Conservation (phyloP, 2,113 vertebrate species). For the Varanus salvator region DNA sequence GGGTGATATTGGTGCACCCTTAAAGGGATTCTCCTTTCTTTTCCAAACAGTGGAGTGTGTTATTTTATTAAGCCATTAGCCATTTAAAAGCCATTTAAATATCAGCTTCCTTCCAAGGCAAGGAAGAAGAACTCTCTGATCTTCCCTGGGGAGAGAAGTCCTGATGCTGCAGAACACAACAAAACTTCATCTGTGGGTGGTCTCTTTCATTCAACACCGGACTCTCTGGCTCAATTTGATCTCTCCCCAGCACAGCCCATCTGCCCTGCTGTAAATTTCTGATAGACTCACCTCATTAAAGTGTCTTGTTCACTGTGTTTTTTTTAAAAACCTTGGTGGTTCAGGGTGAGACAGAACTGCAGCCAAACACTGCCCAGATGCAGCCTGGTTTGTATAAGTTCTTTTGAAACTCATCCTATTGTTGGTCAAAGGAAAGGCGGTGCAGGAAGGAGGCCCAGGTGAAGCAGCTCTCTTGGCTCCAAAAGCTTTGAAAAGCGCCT, state of each 20-base stretch:
- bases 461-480: fast-evolving
- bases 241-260: neutral
- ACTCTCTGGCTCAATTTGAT: neutral
- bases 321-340: fast-evolving
- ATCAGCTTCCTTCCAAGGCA: neutral
- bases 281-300: neutral
- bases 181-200: neutral
- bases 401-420: neutral
- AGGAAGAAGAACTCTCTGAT: neutral
- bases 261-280: neutral
- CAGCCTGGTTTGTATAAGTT: neutral
- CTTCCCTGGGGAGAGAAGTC: fast-evolving
- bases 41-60: too few species aligned
- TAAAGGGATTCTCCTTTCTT: too few species aligned
- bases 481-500: neutral
- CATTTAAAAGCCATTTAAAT: neutral
- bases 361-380: fast-evolving
- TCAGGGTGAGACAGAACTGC: fast-evolving
- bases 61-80: neutral
- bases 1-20: neutral
- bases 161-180: neutral
- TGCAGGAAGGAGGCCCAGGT: fast-evolving
- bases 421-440: fast-evolving
- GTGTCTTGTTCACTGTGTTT: neutral
- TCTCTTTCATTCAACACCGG: neutral